phyloP scores from a whole-genome alignment of 1,140 invertebrate genomes.

The Venustaconcha ellipsiformis region DNA sequence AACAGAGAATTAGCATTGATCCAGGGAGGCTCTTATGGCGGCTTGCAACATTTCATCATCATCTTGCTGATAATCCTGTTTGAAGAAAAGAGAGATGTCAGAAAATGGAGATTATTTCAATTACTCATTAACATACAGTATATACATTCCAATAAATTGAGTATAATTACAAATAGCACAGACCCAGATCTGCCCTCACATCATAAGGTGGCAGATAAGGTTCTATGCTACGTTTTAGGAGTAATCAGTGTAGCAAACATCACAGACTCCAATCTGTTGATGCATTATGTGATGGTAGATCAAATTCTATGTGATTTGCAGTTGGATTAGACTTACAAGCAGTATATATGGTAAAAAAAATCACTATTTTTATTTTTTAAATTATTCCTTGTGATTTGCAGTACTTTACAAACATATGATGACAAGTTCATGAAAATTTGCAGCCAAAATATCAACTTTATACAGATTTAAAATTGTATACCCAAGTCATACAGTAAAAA shows the following conservation, averaged over 20 bases:
- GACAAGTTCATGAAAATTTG: too few relatives aligned
- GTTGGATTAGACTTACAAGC: too few relatives aligned
- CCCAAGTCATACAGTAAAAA: too few relatives aligned
- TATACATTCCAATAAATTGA: neutral
- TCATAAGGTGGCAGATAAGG: neutral
- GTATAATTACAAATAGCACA: neutral
- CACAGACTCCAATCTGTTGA: neutral
- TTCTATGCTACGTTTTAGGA: too few relatives aligned
- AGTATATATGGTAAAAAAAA: neutral
- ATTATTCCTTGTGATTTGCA: too few relatives aligned
- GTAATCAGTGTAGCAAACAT: neutral
- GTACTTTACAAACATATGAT: too few relatives aligned
- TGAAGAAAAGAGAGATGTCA: slow-evolving; percentile 13
- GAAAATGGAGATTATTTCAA: neutral
- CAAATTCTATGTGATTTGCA: too few relatives aligned
- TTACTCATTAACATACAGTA: neutral
- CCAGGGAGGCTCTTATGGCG: slow-evolving; percentile 54
- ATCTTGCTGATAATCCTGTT: slow-evolving; percentile 60
- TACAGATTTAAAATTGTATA: too few relatives aligned
- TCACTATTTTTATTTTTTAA: too few relatives aligned
- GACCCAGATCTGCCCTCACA: neutral
- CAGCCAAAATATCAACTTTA: too few relatives aligned
- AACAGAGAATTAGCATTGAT: slow-evolving; percentile 13
- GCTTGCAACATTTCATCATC: slow-evolving; percentile 61
- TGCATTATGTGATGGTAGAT: neutral